These are phyloP conservation scores for Drosophila meridionalis DNA, from an alignment of 2,888 invertebrate species.

Conservation along the genomic window DNA sequence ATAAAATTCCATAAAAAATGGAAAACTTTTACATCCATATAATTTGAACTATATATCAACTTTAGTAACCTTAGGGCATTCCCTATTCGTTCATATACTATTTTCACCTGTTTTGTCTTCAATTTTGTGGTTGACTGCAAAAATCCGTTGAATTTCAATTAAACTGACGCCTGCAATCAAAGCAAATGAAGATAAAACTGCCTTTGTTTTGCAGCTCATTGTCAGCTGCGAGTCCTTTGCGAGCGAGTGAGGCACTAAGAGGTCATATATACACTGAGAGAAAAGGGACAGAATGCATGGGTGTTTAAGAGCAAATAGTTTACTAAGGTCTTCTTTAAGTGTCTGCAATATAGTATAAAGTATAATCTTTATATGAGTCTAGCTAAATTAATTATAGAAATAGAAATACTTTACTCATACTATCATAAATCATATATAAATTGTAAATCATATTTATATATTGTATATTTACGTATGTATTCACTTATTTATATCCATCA, in stretches of 20 bases:
- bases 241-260: background rate
- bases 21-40: background rate
- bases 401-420: too few relatives aligned
- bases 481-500: background rate
- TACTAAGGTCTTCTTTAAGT: too few relatives aligned
- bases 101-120: slow-evolving; percentile 25
- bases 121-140: slow-evolving; percentile 42
- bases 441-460: too few relatives aligned
- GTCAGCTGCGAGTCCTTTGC: slow-evolving; percentile 21
- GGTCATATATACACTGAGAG: background rate
- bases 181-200: slow-evolving; percentile 37
- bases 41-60: background rate
- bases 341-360: background rate
- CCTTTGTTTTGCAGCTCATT: slow-evolving; percentile 45
- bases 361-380: background rate
- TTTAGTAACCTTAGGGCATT: slow-evolving; percentile 15
- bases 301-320: background rate
- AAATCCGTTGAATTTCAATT: slow-evolving; percentile 67
- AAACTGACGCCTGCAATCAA: slow-evolving; percentile 48
- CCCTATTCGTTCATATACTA: slow-evolving; percentile 21
- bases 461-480: background rate
- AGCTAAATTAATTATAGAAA: background rate
- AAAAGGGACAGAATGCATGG: background rate
- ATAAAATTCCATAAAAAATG: background rate
- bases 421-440: background rate